Evolutionary conservation across 2,888 invertebrate species (phyloP).

Genomic region (Matsumyia berberina): DNA sequence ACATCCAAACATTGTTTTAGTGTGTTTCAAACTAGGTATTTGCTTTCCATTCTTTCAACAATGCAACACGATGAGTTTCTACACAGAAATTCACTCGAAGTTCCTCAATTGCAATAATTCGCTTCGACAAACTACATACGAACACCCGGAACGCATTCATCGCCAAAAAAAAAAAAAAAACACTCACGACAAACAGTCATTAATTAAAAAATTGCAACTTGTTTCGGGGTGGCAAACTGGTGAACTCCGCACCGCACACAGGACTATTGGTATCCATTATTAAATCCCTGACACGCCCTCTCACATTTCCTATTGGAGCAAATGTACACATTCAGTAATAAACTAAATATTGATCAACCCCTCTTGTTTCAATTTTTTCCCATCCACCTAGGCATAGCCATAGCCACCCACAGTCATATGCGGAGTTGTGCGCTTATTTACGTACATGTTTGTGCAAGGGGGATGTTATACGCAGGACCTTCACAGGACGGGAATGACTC

Average conservation of each 20-base stretch:
- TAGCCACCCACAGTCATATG: slow-evolving; percentile 47
- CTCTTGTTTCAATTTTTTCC: slow-evolving; percentile 65
- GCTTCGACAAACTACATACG: neutral
- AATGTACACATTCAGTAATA: slow-evolving; percentile 76
- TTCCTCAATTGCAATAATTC: slow-evolving; percentile 21
- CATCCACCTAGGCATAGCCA: slow-evolving; percentile 20
- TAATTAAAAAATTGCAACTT: slow-evolving; percentile 67
- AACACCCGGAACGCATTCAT: slow-evolving; percentile 9
- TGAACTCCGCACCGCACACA: neutral
- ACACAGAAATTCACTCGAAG: no score
- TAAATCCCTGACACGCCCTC: slow-evolving; percentile 73
- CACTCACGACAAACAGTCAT: slow-evolving; percentile 16
- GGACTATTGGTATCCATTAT: slow-evolving; percentile 68
- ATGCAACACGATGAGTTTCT: neutral
- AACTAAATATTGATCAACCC: slow-evolving; percentile 77
- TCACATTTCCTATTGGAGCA: slow-evolving; percentile 75
- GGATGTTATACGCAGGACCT: slow-evolving; percentile 73
- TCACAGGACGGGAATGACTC: slow-evolving; percentile 45
- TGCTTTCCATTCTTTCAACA: neutral
- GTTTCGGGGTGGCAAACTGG: slow-evolving; percentile 27
- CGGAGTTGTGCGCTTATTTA: slow-evolving; percentile 33
- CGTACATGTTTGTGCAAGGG: slow-evolving; percentile 51
- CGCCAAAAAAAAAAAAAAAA: neutral
- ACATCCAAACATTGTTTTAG: no score
- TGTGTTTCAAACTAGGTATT: no score